A percentile compares a stretch with the other conserved stretches of the same genome.
phyloP scores from a whole-genome alignment of 2,797 vertebrate species.

The Xenops minutus region DNA sequence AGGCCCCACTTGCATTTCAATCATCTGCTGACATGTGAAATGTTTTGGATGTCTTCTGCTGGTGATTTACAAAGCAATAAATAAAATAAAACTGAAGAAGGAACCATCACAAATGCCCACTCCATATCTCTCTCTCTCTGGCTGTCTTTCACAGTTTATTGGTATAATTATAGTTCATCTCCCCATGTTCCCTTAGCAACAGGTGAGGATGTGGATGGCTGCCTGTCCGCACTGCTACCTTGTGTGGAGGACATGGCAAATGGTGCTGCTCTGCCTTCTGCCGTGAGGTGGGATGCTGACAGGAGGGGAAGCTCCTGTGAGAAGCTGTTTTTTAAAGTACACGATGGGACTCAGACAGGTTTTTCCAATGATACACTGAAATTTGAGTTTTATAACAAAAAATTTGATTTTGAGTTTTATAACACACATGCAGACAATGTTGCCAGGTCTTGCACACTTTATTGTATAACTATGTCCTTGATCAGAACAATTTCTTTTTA shows the following conservation, averaged over 20 bases:
- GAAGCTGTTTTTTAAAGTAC: neutral
- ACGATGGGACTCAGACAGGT: neutral
- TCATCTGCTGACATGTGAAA: neutral
- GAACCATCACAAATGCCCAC: neutral
- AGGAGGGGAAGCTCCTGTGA: neutral
- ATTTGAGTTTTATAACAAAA: neutral
- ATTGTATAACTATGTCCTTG: neutral
- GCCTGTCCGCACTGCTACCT: neutral
- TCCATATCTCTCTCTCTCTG: neutral
- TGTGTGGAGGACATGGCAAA: neutral
- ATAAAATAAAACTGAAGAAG: neutral
- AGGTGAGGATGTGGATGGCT: constrained; percentile 39
- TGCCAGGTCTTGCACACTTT: neutral
- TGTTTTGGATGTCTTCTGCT: neutral
- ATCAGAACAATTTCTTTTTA: neutral
- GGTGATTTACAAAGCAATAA: constrained; percentile 11
- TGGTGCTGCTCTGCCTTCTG: neutral
- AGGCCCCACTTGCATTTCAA: neutral
- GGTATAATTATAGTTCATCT: constrained; percentile 43
- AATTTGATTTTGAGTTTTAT: neutral
- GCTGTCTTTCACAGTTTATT: constrained; percentile 15
- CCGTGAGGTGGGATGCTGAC: neutral
- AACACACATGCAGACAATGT: neutral
- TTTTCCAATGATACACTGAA: neutral
- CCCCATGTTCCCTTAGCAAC: constrained; percentile 45